These are phyloP conservation scores for Pocillopora damicornis DNA, from an alignment of 64 coral and sea anemone species.

Conservation along the genomic window DNA sequence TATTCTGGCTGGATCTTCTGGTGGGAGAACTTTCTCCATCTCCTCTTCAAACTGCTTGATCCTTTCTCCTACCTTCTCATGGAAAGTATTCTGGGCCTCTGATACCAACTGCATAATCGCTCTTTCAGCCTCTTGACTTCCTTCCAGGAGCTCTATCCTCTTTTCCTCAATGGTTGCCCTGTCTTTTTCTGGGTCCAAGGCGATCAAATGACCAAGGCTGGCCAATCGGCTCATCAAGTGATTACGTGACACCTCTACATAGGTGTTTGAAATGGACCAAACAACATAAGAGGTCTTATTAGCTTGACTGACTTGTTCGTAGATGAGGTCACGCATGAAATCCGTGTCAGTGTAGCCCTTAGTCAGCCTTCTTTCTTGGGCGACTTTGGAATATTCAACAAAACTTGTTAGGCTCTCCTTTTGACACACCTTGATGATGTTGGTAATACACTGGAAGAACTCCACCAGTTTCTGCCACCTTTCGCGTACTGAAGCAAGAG, in stretches of 20 bases:
- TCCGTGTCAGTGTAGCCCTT: background rate
- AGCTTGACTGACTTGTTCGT: slow-evolving; percentile 27
- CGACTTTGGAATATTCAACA: slow-evolving; percentile 14
- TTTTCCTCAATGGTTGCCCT: background rate
- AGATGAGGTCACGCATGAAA: slow-evolving; percentile 28
- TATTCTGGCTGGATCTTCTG: slow-evolving; percentile 10
- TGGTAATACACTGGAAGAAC: slow-evolving; percentile 5
- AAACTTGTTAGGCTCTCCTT: slow-evolving; percentile 5
- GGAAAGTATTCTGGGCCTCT: background rate
- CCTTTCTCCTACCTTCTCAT: background rate
- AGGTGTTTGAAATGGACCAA: slow-evolving; percentile 13
- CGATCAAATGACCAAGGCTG: slow-evolving; percentile 3
- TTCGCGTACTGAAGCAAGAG: background rate
- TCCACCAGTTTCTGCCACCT: slow-evolving; percentile 35
- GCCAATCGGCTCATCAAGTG: slow-evolving; percentile 14
- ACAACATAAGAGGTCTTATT: slow-evolving; percentile 1
- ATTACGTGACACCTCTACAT: slow-evolving; percentile 8
- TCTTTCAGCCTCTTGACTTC: slow-evolving; percentile 5
- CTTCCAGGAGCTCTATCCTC: slow-evolving; percentile 17
- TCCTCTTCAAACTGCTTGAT: slow-evolving; percentile 17
- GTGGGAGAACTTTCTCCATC: slow-evolving; percentile 14
- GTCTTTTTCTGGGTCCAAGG: slow-evolving; percentile 9
- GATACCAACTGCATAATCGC: background rate
- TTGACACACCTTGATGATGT: slow-evolving; percentile 3
- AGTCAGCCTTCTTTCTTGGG: background rate